Evolutionary conservation across 2,888 invertebrate species (phyloP).

Genomic region (Hetaerina titia): DNA sequence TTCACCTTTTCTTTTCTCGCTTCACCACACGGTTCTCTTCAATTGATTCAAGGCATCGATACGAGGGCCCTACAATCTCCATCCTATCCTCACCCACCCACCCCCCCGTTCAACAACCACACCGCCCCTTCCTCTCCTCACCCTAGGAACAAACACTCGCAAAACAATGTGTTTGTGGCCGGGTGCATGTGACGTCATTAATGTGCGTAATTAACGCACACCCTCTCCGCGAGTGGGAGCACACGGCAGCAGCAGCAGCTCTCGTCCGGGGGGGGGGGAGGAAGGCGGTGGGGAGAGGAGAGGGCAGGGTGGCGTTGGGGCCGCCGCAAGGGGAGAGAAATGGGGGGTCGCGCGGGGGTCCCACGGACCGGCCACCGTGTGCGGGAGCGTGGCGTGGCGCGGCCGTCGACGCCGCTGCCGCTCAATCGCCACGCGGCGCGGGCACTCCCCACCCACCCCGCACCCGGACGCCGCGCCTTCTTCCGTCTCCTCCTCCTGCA

Average conservation of each 20-base stretch:
- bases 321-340: conserved; percentile 36
- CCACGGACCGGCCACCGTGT: conserved; percentile 62
- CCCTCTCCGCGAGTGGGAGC: neutral
- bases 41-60: neutral
- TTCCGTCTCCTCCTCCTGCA: neutral
- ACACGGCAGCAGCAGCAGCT: no score
- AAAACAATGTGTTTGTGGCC: neutral
- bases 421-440: neutral
- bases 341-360: conserved; percentile 27
- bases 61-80: neutral
- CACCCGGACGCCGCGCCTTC: neutral
- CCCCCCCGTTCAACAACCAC: neutral
- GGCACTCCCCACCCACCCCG: neutral
- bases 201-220: neutral
- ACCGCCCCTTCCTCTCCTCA: neutral
- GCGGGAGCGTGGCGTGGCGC: neutral
- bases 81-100: neutral
- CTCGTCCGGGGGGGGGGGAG: no score
- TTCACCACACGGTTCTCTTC: neutral
- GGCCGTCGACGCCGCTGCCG: neutral
- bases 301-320: neutral
- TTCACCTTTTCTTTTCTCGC: no score
- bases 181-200: neutral
- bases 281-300: no score
- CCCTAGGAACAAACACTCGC: neutral